Percentiles rank a stretch among this genome's conserved stretches.
phyloP scores from a whole-genome alignment of 1,140 invertebrate genomes.

The Campodea augens region DNA sequence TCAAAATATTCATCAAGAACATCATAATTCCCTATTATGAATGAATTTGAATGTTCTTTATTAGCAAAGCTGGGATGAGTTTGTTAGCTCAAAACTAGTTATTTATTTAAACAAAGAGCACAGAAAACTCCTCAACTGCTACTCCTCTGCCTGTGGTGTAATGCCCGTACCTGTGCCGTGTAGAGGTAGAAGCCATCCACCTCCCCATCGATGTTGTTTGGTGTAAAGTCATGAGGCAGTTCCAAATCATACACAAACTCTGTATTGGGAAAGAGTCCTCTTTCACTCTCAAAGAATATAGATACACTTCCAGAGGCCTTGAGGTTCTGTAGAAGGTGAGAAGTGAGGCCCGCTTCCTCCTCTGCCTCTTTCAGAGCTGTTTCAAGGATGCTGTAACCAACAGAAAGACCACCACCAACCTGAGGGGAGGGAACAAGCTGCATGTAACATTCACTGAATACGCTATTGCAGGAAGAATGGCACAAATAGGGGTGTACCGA shows the following conservation, averaged over 20 bases:
- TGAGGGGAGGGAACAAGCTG: constrained; percentile 17
- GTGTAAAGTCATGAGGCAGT: constrained; percentile 68
- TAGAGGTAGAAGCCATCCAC: constrained; percentile 74
- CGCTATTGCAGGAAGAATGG: too few species aligned
- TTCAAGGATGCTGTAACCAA: constrained; percentile 65
- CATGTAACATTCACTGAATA: too few species aligned
- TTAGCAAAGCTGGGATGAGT: too few species aligned
- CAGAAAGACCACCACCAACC: constrained; percentile 72
- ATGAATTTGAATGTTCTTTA: too few species aligned
- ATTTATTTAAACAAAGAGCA: too few species aligned
- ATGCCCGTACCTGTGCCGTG: constrained; percentile 45
- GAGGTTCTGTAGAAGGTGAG: constrained; percentile 48
- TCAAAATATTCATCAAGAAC: too few species aligned
- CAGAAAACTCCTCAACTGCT: too few species aligned
- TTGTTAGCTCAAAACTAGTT: too few species aligned
- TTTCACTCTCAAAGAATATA: constrained; percentile 78
- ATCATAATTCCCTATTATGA: too few species aligned
- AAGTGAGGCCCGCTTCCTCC: constrained; percentile 76
- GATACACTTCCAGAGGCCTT: constrained; percentile 65
- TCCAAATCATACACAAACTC: constrained; percentile 91
- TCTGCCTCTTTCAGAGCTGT: constrained; percentile 81
- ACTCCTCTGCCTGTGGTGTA: too few species aligned
- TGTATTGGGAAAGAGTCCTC: constrained; percentile 80
- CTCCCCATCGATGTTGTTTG: constrained; percentile 79
- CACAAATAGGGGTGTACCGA: too few species aligned